phyloP scores from a whole-genome alignment of 2,113 vertebrate species.

The Paedocypris sp. region DNA sequence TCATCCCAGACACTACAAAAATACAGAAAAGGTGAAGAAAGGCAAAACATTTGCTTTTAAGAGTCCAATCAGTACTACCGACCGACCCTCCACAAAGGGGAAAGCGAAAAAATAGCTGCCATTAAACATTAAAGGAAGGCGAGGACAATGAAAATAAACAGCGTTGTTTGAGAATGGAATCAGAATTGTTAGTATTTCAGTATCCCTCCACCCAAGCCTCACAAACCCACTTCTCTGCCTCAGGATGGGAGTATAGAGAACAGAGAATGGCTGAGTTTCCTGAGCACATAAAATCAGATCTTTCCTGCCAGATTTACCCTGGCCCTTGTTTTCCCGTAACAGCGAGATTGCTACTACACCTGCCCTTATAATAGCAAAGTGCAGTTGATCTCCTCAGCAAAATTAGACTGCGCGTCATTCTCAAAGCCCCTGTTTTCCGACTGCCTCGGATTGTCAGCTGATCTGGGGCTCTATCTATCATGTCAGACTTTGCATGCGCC shows the following conservation, averaged over 20 bases:
- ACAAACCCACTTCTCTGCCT: constrained; percentile 51
- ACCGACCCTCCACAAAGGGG: constrained; percentile 44
- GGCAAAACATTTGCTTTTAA: constrained; percentile 47
- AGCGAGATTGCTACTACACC: constrained; percentile 33
- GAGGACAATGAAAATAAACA: constrained; percentile 52
- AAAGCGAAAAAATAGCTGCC: constrained; percentile 38
- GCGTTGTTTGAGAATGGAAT: constrained; percentile 49
- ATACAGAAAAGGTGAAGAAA: constrained; percentile 49
- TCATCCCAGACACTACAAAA: constrained; percentile 49
- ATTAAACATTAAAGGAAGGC: constrained; percentile 55
- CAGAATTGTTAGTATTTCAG: constrained; percentile 57
- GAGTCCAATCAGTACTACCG: constrained; percentile 42
- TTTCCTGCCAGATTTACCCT: constrained; percentile 52
- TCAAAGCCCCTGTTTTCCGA: constrained; percentile 28
- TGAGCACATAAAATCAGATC: constrained; percentile 54
- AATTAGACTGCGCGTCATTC: constrained; percentile 38
- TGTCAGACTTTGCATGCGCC: constrained; percentile 16
- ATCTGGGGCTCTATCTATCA: constrained; percentile 20
- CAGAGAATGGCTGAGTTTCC: constrained; percentile 32
- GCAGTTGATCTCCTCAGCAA: constrained; percentile 26
- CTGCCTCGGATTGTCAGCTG: constrained; percentile 21
- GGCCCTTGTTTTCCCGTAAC: constrained; percentile 39
- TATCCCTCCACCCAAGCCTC: constrained; percentile 39
- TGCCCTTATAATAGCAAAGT: constrained; percentile 35
- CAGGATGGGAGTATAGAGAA: constrained; percentile 71